Evolutionary conservation across 2,888 invertebrate genomes (phyloP).

Genomic region (Chironomus riparius): DNA sequence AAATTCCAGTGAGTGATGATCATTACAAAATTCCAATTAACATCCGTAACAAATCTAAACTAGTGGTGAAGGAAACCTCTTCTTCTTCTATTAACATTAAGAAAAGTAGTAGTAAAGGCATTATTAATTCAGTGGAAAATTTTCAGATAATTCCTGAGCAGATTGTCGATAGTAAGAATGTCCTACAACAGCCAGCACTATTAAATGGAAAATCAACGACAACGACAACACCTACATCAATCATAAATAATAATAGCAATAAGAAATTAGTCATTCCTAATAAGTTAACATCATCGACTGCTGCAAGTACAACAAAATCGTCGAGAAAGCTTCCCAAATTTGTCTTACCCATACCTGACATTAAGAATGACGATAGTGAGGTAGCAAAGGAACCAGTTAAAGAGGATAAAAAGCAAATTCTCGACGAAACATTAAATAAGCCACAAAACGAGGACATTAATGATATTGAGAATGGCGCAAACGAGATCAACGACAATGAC

Average conservation of each 20-base stretch:
- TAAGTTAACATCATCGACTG: background rate
- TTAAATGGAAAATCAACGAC: slow-evolving; percentile 2
- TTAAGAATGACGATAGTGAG: background rate
- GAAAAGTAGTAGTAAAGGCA: slow-evolving; percentile 28
- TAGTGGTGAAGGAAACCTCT: background rate
- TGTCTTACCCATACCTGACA: slow-evolving; percentile 16
- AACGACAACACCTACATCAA: slow-evolving; percentile 1
- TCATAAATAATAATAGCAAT: background rate
- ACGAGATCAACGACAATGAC: slow-evolving; percentile 39
- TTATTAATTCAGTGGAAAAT: slow-evolving; percentile 44
- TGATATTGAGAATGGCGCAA: slow-evolving; percentile 39
- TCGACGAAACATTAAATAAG: slow-evolving; percentile 19
- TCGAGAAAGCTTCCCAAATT: background rate
- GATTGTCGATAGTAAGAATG: slow-evolving; percentile 28
- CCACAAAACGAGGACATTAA: slow-evolving; percentile 27
- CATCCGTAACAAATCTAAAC: slow-evolving; percentile 35
- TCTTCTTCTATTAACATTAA: background rate
- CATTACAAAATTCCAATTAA: slow-evolving; percentile 40
- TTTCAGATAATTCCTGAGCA: slow-evolving; percentile 42
- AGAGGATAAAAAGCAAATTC: background rate
- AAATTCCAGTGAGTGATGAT: slow-evolving; percentile 41
- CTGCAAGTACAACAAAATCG: background rate
- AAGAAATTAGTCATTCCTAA: slow-evolving; percentile 7
- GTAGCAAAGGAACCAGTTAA: background rate
- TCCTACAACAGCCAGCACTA: slow-evolving; percentile 17